A percentile compares a stretch with the other conserved stretches of the same genome.
Conservation (phyloP, 2,888 invertebrate genomes). For the Stenoptilia bipunctidactyla region DNA sequence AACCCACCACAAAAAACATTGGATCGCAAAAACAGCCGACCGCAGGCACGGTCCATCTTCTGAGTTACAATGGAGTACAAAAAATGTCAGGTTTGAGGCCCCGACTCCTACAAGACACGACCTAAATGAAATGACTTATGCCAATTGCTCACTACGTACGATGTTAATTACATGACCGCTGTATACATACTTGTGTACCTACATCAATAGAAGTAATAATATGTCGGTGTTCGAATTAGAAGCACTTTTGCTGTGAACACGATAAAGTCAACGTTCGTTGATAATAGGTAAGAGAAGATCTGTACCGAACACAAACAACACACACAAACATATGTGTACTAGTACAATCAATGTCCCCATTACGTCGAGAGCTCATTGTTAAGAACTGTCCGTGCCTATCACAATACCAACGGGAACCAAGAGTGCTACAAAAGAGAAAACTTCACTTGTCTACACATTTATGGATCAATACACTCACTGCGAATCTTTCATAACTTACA, state of each 20-base stretch:
- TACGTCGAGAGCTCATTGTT: slow-evolving; percentile 60
- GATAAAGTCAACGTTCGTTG: neutral
- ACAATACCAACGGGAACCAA: slow-evolving; percentile 48
- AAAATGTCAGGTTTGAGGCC: too few relatives aligned
- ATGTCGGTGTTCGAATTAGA: too few relatives aligned
- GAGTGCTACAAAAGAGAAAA: slow-evolving; percentile 37
- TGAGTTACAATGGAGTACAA: too few relatives aligned
- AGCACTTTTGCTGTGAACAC: neutral
- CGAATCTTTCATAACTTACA: neutral
- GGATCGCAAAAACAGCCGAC: neutral
- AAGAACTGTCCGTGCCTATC: slow-evolving; percentile 55
- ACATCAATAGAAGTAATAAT: too few relatives aligned
- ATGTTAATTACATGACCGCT: too few relatives aligned
- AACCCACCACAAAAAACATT: neutral
- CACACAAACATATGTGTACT: slow-evolving; percentile 32
- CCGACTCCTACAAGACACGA: too few relatives aligned
- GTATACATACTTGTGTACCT: too few relatives aligned
- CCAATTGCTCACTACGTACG: too few relatives aligned
- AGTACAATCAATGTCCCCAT: slow-evolving; percentile 63
- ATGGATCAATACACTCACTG: too few relatives aligned
- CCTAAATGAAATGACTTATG: too few relatives aligned
- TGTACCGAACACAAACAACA: slow-evolving; percentile 25
- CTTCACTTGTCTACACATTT: slow-evolving; percentile 16
- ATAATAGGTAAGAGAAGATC: slow-evolving; percentile 27
- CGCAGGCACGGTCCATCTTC: neutral